Percentiles rank a stretch among this genome's conserved stretches.
Conservation (phyloP, 2,888 invertebrate genomes). For the Plagodis dolabraria region DNA sequence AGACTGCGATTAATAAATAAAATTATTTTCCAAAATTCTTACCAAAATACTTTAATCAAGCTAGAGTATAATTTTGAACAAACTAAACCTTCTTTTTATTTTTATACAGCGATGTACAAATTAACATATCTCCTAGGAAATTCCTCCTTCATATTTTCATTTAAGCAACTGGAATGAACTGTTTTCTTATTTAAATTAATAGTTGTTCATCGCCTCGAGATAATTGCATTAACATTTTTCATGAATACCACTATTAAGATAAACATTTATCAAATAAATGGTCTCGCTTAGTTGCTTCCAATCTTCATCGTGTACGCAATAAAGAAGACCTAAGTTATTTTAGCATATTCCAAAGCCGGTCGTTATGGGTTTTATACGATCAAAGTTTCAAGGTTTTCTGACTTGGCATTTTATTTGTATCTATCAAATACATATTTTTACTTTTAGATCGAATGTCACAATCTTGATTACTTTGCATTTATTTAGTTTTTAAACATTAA, state of each 20-base stretch:
- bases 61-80: too few relatives aligned
- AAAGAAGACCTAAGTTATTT: constrained; percentile 23
- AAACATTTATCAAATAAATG: not conserved
- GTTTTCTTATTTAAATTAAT: not conserved
- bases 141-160: not conserved
- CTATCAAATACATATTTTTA: constrained; percentile 5
- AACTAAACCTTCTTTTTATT: too few relatives aligned
- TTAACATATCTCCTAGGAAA: not conserved
- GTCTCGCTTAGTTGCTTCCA: not conserved
- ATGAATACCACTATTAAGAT: not conserved
- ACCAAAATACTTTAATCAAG: too few relatives aligned
- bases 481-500: too few relatives aligned
- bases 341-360: constrained; percentile 13
- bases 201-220: not conserved
- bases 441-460: too few relatives aligned
- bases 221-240: constrained; percentile 10
- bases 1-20: too few relatives aligned
- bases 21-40: too few relatives aligned
- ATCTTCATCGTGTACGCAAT: constrained; percentile 8
- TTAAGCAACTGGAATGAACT: not conserved
- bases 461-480: too few relatives aligned
- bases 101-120: not conserved
- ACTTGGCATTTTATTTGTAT: constrained; percentile 14
- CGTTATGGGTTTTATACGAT: constrained; percentile 25
- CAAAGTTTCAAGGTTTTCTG: constrained; percentile 25